These are phyloP conservation scores for Caenorhabditis plicata DNA, from an alignment of 2,888 invertebrate species.

Conservation along the genomic window DNA sequence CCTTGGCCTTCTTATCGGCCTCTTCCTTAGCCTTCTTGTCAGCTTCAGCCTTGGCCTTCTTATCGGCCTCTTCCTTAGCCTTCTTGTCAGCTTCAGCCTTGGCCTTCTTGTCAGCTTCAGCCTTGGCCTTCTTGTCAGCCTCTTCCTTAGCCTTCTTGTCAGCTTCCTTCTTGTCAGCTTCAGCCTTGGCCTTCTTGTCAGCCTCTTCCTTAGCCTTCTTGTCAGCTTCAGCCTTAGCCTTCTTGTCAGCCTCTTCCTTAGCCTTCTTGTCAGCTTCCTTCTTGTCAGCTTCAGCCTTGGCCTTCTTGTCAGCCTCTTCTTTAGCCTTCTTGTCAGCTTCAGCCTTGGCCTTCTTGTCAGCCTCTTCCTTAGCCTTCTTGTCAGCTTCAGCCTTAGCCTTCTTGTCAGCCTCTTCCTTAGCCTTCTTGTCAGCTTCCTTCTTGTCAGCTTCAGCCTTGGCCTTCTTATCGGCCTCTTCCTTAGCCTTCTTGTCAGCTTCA, in stretches of 20 bases:
- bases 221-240: slow-evolving; percentile 7
- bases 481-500: not conserved
- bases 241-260: slow-evolving; percentile 3
- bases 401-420: not conserved
- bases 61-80: slow-evolving; percentile 4
- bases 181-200: not conserved
- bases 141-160: slow-evolving; percentile 2
- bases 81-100: slow-evolving; percentile 5
- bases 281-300: slow-evolving; percentile 4
- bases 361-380: slow-evolving; percentile 11
- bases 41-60: not conserved
- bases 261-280: slow-evolving; percentile 1
- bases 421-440: not conserved
- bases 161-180: not conserved
- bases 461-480: slow-evolving; percentile 3
- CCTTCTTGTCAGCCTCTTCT: slow-evolving; percentile 6
- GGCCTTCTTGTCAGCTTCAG: slow-evolving; percentile 3
- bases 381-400: slow-evolving; percentile 3
- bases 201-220: slow-evolving; percentile 1
- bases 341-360: slow-evolving; percentile 8
- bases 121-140: slow-evolving; percentile 5
- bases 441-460: slow-evolving; percentile 4
- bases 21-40: slow-evolving; percentile 6
- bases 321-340: slow-evolving; percentile 2
- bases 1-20: slow-evolving; percentile 10